A percentile compares a stretch with the other conserved stretches of the same genome.
Evolutionary conservation across 2,888 invertebrate genomes (phyloP).

Genomic region (Parnassius apollo): DNA sequence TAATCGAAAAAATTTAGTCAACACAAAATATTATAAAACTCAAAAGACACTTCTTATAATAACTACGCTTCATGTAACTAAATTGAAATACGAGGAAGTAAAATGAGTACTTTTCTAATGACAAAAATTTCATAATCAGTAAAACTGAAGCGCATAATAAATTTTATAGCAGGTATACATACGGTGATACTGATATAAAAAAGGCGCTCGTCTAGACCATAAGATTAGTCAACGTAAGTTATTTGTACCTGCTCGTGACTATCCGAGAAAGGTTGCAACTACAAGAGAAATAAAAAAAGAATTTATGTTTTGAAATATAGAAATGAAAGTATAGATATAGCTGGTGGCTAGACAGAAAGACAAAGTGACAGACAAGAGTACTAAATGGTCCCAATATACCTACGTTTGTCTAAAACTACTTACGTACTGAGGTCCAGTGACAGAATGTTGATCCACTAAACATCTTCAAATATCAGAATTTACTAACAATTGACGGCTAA

Average conservation of each 20-base stretch:
- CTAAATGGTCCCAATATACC: slow-evolving; percentile 19
- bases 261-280: slow-evolving; percentile 81
- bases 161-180: slow-evolving; percentile 36
- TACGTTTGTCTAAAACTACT: slow-evolving; percentile 16
- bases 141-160: slow-evolving; percentile 27
- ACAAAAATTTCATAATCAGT: slow-evolving; percentile 10
- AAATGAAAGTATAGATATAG: slow-evolving; percentile 27
- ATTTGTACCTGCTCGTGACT: slow-evolving; percentile 78
- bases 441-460: not conserved
- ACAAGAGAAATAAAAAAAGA: slow-evolving; percentile 67
- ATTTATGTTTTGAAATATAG: slow-evolving; percentile 47
- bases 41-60: not conserved
- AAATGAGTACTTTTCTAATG: slow-evolving; percentile 17
- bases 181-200: slow-evolving; percentile 43
- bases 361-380: slow-evolving; percentile 20
- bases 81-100: slow-evolving; percentile 19
- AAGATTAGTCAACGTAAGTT: slow-evolving; percentile 51
- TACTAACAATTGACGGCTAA: no score
- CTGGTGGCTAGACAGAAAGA: slow-evolving; percentile 18
- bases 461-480: not conserved
- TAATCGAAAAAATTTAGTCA: not conserved
- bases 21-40: not conserved
- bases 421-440: slow-evolving; percentile 8
- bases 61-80: not conserved
- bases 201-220: slow-evolving; percentile 50